Evolutionary conservation across 2,797 vertebrate species (phyloP).

Genomic region (Smutsia temminckii): DNA sequence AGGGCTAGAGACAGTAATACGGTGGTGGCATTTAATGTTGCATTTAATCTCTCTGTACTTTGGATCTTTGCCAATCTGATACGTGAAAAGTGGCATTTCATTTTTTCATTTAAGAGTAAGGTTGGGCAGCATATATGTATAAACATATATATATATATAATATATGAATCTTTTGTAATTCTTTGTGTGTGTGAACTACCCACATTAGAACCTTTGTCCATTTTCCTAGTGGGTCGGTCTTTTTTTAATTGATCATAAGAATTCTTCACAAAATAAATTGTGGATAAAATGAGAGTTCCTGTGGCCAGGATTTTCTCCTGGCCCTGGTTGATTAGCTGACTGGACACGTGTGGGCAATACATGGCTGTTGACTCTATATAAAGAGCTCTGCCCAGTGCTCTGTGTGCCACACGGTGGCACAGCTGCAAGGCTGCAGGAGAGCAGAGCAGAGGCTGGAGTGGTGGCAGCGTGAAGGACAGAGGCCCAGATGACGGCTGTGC

Average conservation of each 20-base stretch:
- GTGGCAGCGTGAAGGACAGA: no score
- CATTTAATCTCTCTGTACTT: constrained; percentile 5
- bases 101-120: neutral
- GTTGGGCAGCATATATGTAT: neutral
- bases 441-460: no score
- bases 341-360: no score
- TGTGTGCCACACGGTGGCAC: no score
- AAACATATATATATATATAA: neutral
- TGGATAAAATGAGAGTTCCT: no score
- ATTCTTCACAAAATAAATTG: constrained; percentile 25
- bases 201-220: neutral
- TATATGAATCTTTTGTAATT: neutral
- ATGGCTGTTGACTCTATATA: no score
- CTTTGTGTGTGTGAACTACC: neutral
- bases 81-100: neutral
- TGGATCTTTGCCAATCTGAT: constrained; percentile 31
- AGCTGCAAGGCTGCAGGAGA: no score
- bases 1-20: neutral
- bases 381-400: no score
- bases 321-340: no score
- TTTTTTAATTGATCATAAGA: constrained; percentile 4
- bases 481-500: no score
- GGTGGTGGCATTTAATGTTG: neutral
- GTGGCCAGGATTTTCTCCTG: no score
- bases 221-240: neutral